Conservation (phyloP, 2,888 invertebrate species). For the Pilophorus perplexus region DNA sequence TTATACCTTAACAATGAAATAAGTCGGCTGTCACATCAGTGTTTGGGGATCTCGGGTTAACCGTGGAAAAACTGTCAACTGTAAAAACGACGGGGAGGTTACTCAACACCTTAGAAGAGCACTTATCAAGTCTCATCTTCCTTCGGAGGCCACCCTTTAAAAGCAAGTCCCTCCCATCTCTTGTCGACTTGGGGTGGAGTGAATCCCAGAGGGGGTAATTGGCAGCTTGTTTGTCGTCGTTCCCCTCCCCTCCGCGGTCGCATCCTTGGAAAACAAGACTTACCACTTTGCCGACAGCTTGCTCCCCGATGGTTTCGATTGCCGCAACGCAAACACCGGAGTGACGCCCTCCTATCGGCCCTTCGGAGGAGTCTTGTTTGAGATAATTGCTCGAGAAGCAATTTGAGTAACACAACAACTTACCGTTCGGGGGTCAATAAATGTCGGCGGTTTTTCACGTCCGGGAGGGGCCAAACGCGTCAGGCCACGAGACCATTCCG, state of each 20-base stretch:
- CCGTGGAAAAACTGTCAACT: slow-evolving; percentile 44
- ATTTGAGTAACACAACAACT: too few species aligned
- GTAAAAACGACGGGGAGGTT: slow-evolving; percentile 39
- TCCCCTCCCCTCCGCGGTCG: too few species aligned
- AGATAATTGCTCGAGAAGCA: background rate
- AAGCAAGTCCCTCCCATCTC: slow-evolving; percentile 10
- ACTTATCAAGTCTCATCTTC: slow-evolving; percentile 38
- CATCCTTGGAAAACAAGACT: slow-evolving; percentile 30
- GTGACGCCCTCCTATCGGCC: slow-evolving; percentile 19
- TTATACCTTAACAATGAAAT: slow-evolving; percentile 25
- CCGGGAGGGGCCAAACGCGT: too few species aligned
- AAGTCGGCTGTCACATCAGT: slow-evolving; percentile 29
- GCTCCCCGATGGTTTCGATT: slow-evolving; percentile 33
- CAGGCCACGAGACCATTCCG: too few species aligned
- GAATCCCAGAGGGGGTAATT: slow-evolving; percentile 14
- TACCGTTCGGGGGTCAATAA: too few species aligned
- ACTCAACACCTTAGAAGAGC: slow-evolving; percentile 40
- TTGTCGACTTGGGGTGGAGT: background rate
- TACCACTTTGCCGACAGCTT: slow-evolving; percentile 37
- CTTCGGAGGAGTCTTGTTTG: background rate
- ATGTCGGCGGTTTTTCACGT: too few species aligned
- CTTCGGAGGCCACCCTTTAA: slow-evolving; percentile 28
- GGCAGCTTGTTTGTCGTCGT: slow-evolving; percentile 36
- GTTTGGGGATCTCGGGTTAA: slow-evolving; percentile 39
- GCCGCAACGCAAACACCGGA: slow-evolving; percentile 28